Percentiles rank a stretch among this genome's conserved stretches.
These are phyloP conservation scores for Junonia oenone DNA, from an alignment of 2,888 invertebrate species.

Conservation along the genomic window DNA sequence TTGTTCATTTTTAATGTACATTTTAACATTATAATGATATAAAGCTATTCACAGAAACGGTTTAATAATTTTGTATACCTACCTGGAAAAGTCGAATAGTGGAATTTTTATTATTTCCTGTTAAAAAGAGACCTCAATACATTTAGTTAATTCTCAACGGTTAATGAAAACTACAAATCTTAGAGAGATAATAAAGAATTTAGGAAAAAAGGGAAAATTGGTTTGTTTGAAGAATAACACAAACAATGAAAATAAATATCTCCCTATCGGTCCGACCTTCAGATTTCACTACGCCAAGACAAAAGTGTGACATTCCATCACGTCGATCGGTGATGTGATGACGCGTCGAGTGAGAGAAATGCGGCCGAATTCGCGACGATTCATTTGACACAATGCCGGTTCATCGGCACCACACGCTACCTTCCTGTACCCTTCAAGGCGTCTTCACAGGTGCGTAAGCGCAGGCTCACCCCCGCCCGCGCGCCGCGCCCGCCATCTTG, in stretches of 20 bases:
- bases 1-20: no score
- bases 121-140: no score
- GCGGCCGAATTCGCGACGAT: slow-evolving; percentile 73
- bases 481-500: slow-evolving; percentile 63
- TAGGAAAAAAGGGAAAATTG: no score
- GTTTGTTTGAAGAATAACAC: slow-evolving; percentile 9
- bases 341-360: slow-evolving; percentile 61
- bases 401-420: slow-evolving; percentile 55
- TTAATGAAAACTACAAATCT: no score
- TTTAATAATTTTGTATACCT: no score
- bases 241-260: slow-evolving; percentile 41
- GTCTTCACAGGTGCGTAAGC: slow-evolving; percentile 70
- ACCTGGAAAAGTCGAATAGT: no score
- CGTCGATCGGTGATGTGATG: slow-evolving; percentile 46
- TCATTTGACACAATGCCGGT: slow-evolving; percentile 74
- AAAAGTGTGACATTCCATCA: slow-evolving; percentile 66
- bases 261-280: slow-evolving; percentile 62
- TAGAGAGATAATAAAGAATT: not conserved
- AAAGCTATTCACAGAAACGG: no score
- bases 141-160: slow-evolving; percentile 9
- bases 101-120: no score
- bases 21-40: no score
- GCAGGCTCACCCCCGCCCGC: slow-evolving; percentile 52
- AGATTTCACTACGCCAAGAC: slow-evolving; percentile 62
- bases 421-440: slow-evolving; percentile 39